Evolutionary conservation across 2,888 invertebrate genomes (phyloP).

Genomic region (Oscheius sp.): DNA sequence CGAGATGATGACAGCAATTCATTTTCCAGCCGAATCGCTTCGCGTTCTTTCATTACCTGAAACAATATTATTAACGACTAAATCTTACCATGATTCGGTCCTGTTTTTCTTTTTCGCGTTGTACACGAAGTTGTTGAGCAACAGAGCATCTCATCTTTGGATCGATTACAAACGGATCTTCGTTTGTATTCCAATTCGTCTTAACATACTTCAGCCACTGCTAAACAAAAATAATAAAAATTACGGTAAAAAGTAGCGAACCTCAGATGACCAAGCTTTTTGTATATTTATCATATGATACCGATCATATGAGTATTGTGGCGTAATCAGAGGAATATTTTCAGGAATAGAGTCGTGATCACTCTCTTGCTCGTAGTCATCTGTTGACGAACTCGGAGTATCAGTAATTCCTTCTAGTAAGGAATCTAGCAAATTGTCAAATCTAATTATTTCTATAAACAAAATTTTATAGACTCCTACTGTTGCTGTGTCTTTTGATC

Average conservation of each 20-base stretch:
- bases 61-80: neutral
- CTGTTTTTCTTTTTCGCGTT: slow-evolving; percentile 39
- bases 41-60: slow-evolving; percentile 9
- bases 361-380: neutral
- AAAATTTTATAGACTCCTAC: neutral
- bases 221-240: slow-evolving; percentile 1
- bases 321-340: slow-evolving; percentile 2
- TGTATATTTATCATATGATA: slow-evolving; percentile 41
- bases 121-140: slow-evolving; percentile 37
- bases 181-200: slow-evolving; percentile 43
- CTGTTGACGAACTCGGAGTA: neutral
- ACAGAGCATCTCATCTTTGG: slow-evolving; percentile 40
- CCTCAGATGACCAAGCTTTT: slow-evolving; percentile 28
- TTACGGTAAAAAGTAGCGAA: neutral
- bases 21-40: neutral
- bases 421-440: neutral
- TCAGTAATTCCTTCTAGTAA: neutral
- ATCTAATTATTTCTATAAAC: neutral
- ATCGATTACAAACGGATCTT: slow-evolving; percentile 55
- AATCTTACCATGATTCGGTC: slow-evolving; percentile 39
- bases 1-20: slow-evolving; percentile 14
- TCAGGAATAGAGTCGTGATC: neutral
- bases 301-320: slow-evolving; percentile 32
- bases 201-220: slow-evolving; percentile 46
- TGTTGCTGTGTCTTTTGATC: neutral